Evolutionary conservation across 2,888 invertebrate species (phyloP).

Genomic region (Halocaridina rubra): DNA sequence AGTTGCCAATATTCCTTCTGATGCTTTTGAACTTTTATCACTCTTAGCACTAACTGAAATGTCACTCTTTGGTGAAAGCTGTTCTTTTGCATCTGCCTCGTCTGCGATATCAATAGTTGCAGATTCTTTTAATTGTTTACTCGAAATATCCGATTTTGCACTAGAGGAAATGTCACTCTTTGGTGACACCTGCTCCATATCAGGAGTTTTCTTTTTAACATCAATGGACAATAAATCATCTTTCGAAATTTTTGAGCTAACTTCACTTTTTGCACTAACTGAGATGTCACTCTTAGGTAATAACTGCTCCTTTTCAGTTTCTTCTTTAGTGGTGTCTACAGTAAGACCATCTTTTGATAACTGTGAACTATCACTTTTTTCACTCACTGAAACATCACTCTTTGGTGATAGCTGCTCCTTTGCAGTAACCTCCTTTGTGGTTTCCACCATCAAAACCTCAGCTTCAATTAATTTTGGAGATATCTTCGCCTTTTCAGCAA

Average conservation of each 20-base stretch:
- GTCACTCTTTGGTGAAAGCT: background rate
- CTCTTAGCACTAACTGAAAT: background rate
- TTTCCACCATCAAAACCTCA: background rate
- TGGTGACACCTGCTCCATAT: background rate
- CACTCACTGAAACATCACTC: background rate
- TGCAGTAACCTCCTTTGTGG: background rate
- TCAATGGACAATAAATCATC: too few relatives aligned
- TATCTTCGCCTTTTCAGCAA: conserved; percentile 3
- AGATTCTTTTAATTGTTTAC: background rate
- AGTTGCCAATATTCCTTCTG: background rate
- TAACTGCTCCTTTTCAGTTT: background rate
- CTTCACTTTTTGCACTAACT: background rate
- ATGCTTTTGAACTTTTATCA: background rate
- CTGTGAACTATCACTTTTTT: background rate
- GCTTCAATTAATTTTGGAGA: background rate
- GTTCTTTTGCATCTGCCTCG: background rate
- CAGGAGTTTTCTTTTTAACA: background rate
- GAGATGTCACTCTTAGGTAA: background rate
- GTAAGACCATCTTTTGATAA: background rate
- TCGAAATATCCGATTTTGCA: conserved; percentile 20
- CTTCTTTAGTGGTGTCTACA: background rate
- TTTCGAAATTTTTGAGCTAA: background rate
- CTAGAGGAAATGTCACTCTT: conserved; percentile 23
- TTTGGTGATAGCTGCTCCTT: background rate
- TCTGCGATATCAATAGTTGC: background rate